Evolutionary conservation across 2,888 invertebrate species (phyloP), one percentile per base, ranked within the genome.

Genomic region (Lepidocyrtinus sp.): DNA sequence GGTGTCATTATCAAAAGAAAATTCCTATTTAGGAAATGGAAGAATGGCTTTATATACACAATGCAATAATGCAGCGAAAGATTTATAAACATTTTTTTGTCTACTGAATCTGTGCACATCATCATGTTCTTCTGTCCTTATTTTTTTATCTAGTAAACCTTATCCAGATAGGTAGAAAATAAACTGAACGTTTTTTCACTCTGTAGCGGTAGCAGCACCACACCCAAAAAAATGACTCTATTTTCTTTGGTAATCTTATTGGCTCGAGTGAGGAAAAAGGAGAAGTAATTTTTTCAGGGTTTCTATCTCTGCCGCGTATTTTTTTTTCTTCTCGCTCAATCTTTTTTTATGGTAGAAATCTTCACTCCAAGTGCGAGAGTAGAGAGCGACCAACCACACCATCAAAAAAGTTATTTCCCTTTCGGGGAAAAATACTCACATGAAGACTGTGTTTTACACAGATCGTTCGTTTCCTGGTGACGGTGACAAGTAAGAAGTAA

Each of bases 191-290:
- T 17, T 59, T n/a, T 59, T 59, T 59, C n/a, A 3, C n/a, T 59
- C 36, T 36, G n/a, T n/a, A n/a, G n/a, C n/a, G n/a, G n/a, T 12
- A 36, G 36, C 12, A 73, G 83, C 79, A 85, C 85, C 86, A 86
- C 86, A 85, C 86, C 86, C 86, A 85, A 85, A 12, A 36, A 85
- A 85, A 85, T 84, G 84, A 86, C 85, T 85, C 85, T 86, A 85
- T 85, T 86, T 86, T 83, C 83, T 81, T 84, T 76, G 82, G 82
- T 84, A 83, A 85, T 86, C 86, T 86, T 86, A 86, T 86, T 85
- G 86, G 83, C 83, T 84, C 75, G 62, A 67, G 82, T 76, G 78
- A 83, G 82, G 80, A 82, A 82, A 84, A 85, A 83, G 82, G 84
- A 84, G 84, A 83, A 83, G 84, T 83, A 84, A 83, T 85, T 84